Base-by-base conservation (phyloP, 2,113 vertebrate species). In the Equus przewalskii region DNA sequence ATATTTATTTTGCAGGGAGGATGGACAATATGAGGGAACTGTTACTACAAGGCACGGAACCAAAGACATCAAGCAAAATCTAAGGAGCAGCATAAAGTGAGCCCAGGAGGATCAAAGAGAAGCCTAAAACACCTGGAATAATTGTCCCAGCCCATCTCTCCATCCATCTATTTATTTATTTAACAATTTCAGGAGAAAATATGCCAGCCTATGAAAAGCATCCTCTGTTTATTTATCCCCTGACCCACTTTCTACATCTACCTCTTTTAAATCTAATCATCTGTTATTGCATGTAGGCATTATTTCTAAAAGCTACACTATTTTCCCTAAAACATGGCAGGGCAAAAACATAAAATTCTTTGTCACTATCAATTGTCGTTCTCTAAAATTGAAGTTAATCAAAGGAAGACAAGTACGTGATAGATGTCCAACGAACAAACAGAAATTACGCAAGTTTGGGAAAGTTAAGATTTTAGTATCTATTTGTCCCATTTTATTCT, bases 321-420 rank as follows among this genome's bases (percentile, higher is more conserved):
- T 64, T 92, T 94, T 91, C 70, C 44, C 80, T 92, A 80, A 90
- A 97, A 89, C 33, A 82, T 84, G 19, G 24, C 16, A 70, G 10
- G 41, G 56, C 22, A 19, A 64, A 95, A 54, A 67, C 7, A 75
- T 2, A 73, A 65, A 60, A 62, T 65, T 87, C 62, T 86, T 86
- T 72, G 60, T 83, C 58, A 89, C 46, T 80, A 65, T 62, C 62
- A 70, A 97, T 86, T n/a, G 1, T 41, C 36, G 16, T 51, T 83
- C 28, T 87, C 84, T 76, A 87, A 92, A 18, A 14, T 3, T 86
- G 26, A 95, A 82, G 72, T 86, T 81, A 88, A 76, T 46, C 78
- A 85, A 92, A 81, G 28, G 62, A 89, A 82, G 62, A 85, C 2
- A 91, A 51, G 4, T 58, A 70, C 13, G 16, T 7, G n/a, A 85